Evolutionary conservation across 2,888 invertebrate species (phyloP).

Genomic region (Phrixothrix hirtus): DNA sequence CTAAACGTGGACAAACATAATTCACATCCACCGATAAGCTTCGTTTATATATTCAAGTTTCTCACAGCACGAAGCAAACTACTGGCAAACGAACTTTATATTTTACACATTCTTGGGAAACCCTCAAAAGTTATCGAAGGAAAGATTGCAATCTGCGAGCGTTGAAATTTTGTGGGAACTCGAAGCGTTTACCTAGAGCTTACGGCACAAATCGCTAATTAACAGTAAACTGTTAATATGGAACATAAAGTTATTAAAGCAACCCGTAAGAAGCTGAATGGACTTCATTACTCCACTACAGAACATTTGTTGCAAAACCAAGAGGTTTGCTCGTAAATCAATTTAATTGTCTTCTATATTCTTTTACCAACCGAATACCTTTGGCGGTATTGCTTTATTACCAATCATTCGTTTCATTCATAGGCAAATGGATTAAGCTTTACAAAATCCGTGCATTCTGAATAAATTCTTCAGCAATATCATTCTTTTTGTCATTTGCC

Average conservation of each 20-base stretch:
- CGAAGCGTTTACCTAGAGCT: not conserved
- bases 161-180: conserved; percentile 5
- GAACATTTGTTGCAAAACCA: conserved; percentile 30
- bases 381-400: conserved; percentile 20
- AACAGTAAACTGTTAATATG: conserved; percentile 27
- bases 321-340: conserved; percentile 30
- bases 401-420: conserved; percentile 1
- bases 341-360: conserved; percentile 27
- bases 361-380: conserved; percentile 23
- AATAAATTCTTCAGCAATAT: no score
- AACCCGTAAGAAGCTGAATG: conserved; percentile 27
- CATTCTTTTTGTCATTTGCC: no score
- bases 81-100: conserved; percentile 37
- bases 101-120: conserved; percentile 22
- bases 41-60: conserved; percentile 40
- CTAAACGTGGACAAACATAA: conserved; percentile 40
- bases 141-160: not conserved
- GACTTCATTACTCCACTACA: conserved; percentile 25
- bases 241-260: conserved; percentile 17
- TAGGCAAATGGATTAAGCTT: not conserved
- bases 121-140: not conserved
- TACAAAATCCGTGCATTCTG: no score
- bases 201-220: conserved; percentile 29
- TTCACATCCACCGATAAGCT: conserved; percentile 40
- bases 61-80: conserved; percentile 41